Evolutionary conservation across 1,140 invertebrate genomes (phyloP), one percentile per base, ranked within the genome.

Genomic region (Pseudachorutes palmiensis): DNA sequence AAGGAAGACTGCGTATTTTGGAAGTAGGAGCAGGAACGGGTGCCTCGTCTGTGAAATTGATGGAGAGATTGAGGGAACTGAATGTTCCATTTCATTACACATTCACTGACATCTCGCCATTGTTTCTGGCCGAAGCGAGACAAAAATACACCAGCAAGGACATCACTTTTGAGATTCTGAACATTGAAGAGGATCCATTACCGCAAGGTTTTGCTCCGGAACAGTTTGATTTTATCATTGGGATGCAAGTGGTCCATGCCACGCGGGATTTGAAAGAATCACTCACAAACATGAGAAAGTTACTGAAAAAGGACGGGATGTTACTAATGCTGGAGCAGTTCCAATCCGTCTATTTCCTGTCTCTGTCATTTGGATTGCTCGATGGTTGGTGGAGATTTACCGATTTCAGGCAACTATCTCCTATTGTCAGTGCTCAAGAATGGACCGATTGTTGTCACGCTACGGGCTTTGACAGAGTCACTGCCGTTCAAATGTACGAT

Each of bases 1-100:
- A 31, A 2, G 49, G 26, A 32, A 30, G 57, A 16, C 29, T 67
- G 1, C 58, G 69, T 1, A 45, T 71, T 24, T 26, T 71, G 0
- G 70, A 71, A 63, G 29, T 71, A 16, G 66, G 70, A 19, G 70
- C 66, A 1, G 70, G 70, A 26, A 62, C 64, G n/a, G 70, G 58
- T 0, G 49, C 26, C 2, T 48, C 49, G 0, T 36, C 64, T 1
- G 26, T 49, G 5, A 29, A 32, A 1, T 16, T 68, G 0, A 1
- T 68, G 0, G 61, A 62, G 5, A 9, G 24, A 0, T 51, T 71
- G 2, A 58, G 64, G 26, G 55, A 65, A n/a, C 30, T 48, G 0
- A 36, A 55, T 2, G 26, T 64, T 28, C 28, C 57, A n/a, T 68
- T 49, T 30, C 26, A n/a, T 12, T 71, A 68, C 51, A 58, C 49